A percentile compares a stretch with the other conserved stretches of the same genome.
Evolutionary conservation across 2,797 vertebrate genomes (phyloP).

Genomic region (Sparidentex hasta): DNA sequence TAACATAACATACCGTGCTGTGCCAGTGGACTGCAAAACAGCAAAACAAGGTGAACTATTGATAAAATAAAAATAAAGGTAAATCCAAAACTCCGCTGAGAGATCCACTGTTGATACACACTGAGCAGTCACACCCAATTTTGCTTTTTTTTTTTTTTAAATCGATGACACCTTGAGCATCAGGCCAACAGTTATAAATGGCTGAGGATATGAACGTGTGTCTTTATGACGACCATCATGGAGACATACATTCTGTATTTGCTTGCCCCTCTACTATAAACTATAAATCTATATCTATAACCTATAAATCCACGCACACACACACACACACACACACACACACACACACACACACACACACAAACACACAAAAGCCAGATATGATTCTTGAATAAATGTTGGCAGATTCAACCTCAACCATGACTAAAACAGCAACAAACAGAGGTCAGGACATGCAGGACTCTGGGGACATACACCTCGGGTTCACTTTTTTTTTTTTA

Average conservation of each 20-base stretch:
- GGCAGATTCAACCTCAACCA: neutral
- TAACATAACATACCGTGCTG: slow-evolving; percentile 33
- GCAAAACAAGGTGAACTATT: slow-evolving; percentile 36
- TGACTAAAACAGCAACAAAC: slow-evolving; percentile 19
- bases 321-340: neutral
- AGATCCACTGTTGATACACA: slow-evolving; percentile 27
- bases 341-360: too few relatives aligned
- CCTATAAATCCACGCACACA: slow-evolving; percentile 2
- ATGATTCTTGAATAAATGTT: neutral
- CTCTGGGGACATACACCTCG: slow-evolving; percentile 39
- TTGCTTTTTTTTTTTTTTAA: too few relatives aligned
- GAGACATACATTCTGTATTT: slow-evolving; percentile 59
- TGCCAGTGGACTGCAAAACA: slow-evolving; percentile 18
- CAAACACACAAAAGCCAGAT: neutral
- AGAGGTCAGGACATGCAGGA: slow-evolving; percentile 8
- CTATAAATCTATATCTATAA: neutral
- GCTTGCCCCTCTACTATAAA: neutral
- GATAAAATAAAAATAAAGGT: neutral
- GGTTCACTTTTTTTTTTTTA: slow-evolving; percentile 32
- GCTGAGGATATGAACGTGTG: slow-evolving; percentile 58
- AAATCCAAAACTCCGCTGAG: slow-evolving; percentile 41
- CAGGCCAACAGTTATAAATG: slow-evolving; percentile 20
- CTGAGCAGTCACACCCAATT: slow-evolving; percentile 24
- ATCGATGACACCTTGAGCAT: slow-evolving; percentile 34
- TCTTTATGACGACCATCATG: slow-evolving; percentile 15